These are phyloP conservation scores for Heliothis peltigera DNA, from an alignment of 2,888 invertebrate species.

Conservation along the genomic window DNA sequence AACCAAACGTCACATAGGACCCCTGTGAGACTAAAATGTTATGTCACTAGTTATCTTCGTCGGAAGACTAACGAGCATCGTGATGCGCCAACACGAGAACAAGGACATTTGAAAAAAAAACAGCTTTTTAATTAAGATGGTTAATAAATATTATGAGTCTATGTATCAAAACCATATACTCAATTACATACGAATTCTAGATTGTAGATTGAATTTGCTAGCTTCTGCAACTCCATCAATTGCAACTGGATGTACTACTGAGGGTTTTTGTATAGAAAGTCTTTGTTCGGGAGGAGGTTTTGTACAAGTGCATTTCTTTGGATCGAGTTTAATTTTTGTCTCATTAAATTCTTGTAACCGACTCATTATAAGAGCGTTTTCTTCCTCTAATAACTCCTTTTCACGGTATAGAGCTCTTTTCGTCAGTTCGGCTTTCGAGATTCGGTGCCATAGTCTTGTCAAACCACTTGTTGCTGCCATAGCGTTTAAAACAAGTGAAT, in stretches of 20 bases:
- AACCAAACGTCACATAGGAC: constrained; percentile 47
- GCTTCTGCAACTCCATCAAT: constrained; percentile 76
- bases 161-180: too few species aligned
- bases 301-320: constrained; percentile 71
- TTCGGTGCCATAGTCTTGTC: constrained; percentile 82
- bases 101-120: constrained; percentile 26
- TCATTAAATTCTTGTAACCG: constrained; percentile 69
- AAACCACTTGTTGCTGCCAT: constrained; percentile 78
- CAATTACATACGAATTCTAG: constrained; percentile 3
- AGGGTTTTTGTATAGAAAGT: constrained; percentile 44
- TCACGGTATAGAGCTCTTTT: constrained; percentile 80
- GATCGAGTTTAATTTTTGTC: constrained; percentile 63
- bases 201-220: constrained; percentile 64
- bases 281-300: constrained; percentile 15
- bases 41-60: constrained; percentile 57
- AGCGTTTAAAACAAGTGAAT: constrained; percentile 77
- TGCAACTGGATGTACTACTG: constrained; percentile 67
- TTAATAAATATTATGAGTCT: too few species aligned
- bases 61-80: constrained; percentile 61
- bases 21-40: constrained; percentile 52
- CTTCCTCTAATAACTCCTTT: constrained; percentile 77
- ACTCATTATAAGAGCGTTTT: constrained; percentile 74
- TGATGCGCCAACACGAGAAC: constrained; percentile 58
- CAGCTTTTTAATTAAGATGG: not conserved
- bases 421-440: constrained; percentile 81